A percentile compares a stretch with the other conserved stretches of the same genome.
These are phyloP conservation scores for Tetramorium parvispinum DNA, from an alignment of 1,140 invertebrate genomes.

Conservation along the genomic window DNA sequence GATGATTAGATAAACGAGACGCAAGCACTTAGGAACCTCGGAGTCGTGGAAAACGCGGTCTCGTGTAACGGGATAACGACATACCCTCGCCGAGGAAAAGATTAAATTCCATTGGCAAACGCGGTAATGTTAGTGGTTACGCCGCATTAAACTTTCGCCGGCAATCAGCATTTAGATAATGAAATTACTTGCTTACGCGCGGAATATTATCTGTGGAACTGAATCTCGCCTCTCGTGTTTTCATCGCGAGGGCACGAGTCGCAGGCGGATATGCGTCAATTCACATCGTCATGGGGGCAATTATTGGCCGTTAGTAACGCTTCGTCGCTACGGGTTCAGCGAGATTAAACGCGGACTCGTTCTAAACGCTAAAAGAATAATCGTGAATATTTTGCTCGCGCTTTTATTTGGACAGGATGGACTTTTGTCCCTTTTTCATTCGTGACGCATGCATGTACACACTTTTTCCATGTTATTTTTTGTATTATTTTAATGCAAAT, in stretches of 20 bases:
- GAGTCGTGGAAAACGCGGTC: slow-evolving; percentile 35
- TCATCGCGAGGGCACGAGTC: slow-evolving; percentile 52
- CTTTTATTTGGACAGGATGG: background rate
- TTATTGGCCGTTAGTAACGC: slow-evolving; percentile 72
- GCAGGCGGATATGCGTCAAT: slow-evolving; percentile 68
- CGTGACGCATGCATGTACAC: background rate
- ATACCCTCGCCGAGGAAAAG: slow-evolving; percentile 37
- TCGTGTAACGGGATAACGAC: slow-evolving; percentile 49
- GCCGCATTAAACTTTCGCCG: slow-evolving; percentile 54
- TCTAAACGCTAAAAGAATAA: slow-evolving; percentile 33
- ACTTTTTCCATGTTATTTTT: slow-evolving; percentile 18
- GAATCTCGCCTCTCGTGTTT: slow-evolving; percentile 61
- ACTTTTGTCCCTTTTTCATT: background rate
- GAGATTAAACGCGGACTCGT: slow-evolving; percentile 55
- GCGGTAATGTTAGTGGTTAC: slow-evolving; percentile 52
- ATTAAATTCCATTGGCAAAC: slow-evolving; percentile 57
- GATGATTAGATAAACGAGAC: slow-evolving; percentile 48
- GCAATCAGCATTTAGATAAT: slow-evolving; percentile 66
- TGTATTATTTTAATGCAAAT: slow-evolving; percentile 34
- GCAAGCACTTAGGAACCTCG: background rate
- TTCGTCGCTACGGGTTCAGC: slow-evolving; percentile 65
- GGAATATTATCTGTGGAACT: slow-evolving; percentile 68
- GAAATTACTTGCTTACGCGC: slow-evolving; percentile 65
- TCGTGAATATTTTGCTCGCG: slow-evolving; percentile 28
- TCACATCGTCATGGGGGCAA: slow-evolving; percentile 67